Percentiles rank a stretch among this genome's conserved stretches.
phyloP scores from a whole-genome alignment of 2,113 vertebrate genomes.

The Buteo buteo region DNA sequence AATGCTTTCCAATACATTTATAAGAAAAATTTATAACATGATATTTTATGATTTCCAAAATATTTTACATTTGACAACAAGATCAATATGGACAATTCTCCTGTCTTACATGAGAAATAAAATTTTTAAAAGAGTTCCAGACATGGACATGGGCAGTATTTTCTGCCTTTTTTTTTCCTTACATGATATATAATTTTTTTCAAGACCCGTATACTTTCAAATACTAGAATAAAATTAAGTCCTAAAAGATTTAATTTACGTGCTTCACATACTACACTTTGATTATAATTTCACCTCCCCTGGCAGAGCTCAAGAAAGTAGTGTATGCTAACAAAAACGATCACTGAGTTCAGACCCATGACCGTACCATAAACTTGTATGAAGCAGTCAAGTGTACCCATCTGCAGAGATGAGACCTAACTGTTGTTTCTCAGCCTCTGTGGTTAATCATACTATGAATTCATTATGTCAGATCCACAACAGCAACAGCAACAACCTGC shows the following conservation, averaged over 20 bases:
- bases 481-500: neutral
- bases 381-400: neutral
- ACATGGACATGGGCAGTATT: neutral
- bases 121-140: neutral
- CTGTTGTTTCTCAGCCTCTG: neutral
- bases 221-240: neutral
- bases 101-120: neutral
- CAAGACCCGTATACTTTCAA: neutral
- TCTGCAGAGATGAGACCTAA: neutral
- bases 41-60: neutral
- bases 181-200: neutral
- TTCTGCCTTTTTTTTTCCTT: neutral
- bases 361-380: fast-evolving
- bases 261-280: neutral
- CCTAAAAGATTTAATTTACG: neutral
- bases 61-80: neutral
- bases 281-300: neutral
- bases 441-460: neutral
- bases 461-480: neutral
- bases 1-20: neutral
- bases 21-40: fast-evolving
- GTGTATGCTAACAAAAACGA: neutral
- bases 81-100: neutral
- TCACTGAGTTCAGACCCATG: neutral
- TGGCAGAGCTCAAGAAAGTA: neutral